A percentile compares a stretch with the other conserved stretches of the same genome.
Conservation (phyloP, 2,888 invertebrate species). For the Drosophila nigricruria region DNA sequence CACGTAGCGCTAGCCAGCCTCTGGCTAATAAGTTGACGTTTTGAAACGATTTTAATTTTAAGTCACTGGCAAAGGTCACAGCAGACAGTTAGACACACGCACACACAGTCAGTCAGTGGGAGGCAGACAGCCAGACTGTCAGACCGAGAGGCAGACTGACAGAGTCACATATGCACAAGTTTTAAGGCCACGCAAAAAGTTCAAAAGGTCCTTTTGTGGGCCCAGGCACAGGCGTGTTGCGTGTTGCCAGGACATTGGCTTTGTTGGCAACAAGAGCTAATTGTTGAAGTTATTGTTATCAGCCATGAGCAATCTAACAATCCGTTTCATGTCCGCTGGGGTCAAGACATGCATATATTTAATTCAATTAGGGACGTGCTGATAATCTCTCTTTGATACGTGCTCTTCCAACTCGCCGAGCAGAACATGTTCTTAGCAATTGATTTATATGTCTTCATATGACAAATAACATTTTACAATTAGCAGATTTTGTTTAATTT, state of each 20-base stretch:
- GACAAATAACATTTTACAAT: not conserved
- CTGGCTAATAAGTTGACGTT: slow-evolving; percentile 60
- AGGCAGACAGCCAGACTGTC: slow-evolving; percentile 2
- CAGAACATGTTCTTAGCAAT: not conserved
- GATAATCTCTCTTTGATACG: slow-evolving; percentile 47
- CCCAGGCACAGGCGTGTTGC: slow-evolving; percentile 46
- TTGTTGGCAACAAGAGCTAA: slow-evolving; percentile 45
- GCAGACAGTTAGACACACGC: slow-evolving; percentile 26
- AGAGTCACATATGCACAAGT: slow-evolving; percentile 53
- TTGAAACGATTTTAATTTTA: slow-evolving; percentile 58
- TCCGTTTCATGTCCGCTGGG: slow-evolving; percentile 40
- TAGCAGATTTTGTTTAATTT: not conserved
- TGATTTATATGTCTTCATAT: not conserved
- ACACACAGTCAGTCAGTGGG: slow-evolving; percentile 11
- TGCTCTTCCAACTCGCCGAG: slow-evolving; percentile 41
- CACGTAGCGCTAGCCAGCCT: slow-evolving; percentile 50
- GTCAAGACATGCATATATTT: slow-evolving; percentile 43
- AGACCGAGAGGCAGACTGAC: slow-evolving; percentile 24
- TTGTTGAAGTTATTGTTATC: slow-evolving; percentile 63
- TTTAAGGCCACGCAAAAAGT: slow-evolving; percentile 52
- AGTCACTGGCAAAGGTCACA: slow-evolving; percentile 58
- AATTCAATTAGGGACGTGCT: slow-evolving; percentile 67
- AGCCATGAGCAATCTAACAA: slow-evolving; percentile 42
- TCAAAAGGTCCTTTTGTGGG: slow-evolving; percentile 49
- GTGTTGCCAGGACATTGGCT: slow-evolving; percentile 48